These are phyloP conservation scores for Eurystomus glaucurus DNA, from an alignment of 2,797 vertebrate species.

Conservation along the genomic window DNA sequence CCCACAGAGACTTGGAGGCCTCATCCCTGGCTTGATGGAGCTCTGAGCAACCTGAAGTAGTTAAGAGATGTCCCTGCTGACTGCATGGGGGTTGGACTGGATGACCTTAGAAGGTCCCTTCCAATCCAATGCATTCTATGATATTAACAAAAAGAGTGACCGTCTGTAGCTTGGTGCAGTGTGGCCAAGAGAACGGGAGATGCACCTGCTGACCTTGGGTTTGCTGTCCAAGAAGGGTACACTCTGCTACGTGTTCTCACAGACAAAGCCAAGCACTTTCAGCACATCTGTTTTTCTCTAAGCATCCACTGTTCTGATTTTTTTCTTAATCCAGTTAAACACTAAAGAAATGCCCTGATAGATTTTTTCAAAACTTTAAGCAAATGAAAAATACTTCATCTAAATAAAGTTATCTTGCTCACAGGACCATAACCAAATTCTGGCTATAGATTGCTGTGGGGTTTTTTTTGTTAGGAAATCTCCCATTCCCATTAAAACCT, in stretches of 20 bases:
- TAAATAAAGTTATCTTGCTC: neutral
- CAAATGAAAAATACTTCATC: neutral
- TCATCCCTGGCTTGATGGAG: too few species aligned
- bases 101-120: too few species aligned
- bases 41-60: too few species aligned
- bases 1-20: too few species aligned
- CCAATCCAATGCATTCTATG: too few species aligned
- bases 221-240: neutral
- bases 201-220: neutral
- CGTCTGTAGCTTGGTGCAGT: fast-evolving
- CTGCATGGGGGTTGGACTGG: too few species aligned
- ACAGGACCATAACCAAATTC: neutral
- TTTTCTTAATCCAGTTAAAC: neutral
- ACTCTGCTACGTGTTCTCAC: neutral
- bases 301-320: neutral
- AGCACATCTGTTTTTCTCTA: neutral
- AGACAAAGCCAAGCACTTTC: neutral
- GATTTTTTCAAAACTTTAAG: neutral
- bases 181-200: neutral
- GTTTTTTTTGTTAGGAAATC: neutral
- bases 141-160: fast-evolving
- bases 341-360: neutral
- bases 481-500: neutral
- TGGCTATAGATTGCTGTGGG: neutral
- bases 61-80: too few species aligned